A percentile compares a stretch with the other conserved stretches of the same genome.
These are phyloP conservation scores for Thaleichthys pacificus DNA, from an alignment of 2,797 vertebrate genomes.

Conservation along the genomic window DNA sequence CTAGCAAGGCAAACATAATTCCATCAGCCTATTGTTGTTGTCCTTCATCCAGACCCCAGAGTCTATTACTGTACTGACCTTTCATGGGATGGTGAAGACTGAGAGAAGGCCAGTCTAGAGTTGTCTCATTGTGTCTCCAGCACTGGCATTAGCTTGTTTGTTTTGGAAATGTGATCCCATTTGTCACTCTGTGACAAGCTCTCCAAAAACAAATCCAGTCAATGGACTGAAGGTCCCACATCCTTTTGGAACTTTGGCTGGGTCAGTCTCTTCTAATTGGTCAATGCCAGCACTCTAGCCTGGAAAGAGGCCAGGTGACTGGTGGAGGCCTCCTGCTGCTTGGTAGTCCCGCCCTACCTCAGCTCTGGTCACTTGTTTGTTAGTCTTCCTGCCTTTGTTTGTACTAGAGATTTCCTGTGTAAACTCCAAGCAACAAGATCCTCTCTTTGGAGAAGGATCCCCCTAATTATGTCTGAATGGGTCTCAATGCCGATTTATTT, in stretches of 20 bases:
- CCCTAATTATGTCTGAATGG: slow-evolving; percentile 33
- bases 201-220: slow-evolving; percentile 53
- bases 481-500: slow-evolving; percentile 41
- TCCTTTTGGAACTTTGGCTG: slow-evolving; percentile 43
- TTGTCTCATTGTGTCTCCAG: slow-evolving; percentile 37
- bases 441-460: slow-evolving; percentile 29
- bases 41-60: slow-evolving; percentile 9
- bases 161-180: slow-evolving; percentile 62
- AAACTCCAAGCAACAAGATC: slow-evolving; percentile 54
- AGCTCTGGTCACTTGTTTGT: slow-evolving; percentile 60
- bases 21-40: slow-evolving; percentile 20
- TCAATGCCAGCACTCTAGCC: slow-evolving; percentile 44
- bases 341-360: slow-evolving; percentile 28
- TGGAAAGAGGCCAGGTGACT: slow-evolving; percentile 56
- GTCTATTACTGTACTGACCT: slow-evolving; percentile 11
- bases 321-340: slow-evolving; percentile 58
- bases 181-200: slow-evolving; percentile 54
- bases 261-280: slow-evolving; percentile 43
- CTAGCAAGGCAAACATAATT: slow-evolving; percentile 28
- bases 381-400: slow-evolving; percentile 74
- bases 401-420: slow-evolving; percentile 65
- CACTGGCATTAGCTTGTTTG: slow-evolving; percentile 58
- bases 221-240: slow-evolving; percentile 41
- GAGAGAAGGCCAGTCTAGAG: slow-evolving; percentile 24
- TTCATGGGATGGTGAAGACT: slow-evolving; percentile 23